Conservation (phyloP, 2,888 invertebrate species). For the Perdita meconis region DNA sequence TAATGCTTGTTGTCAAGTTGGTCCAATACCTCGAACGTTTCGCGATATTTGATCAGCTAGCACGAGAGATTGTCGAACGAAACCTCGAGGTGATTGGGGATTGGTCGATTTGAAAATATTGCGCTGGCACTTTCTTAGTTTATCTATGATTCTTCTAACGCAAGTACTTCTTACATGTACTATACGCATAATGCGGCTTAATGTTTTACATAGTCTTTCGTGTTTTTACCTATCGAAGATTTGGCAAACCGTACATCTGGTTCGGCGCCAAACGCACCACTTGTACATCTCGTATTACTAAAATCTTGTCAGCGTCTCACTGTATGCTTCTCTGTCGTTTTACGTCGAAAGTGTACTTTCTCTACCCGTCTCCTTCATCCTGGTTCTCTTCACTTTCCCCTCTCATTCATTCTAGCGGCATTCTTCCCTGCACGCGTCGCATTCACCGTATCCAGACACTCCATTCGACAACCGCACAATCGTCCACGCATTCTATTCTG, state of each 20-base stretch:
- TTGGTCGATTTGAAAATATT: conserved; percentile 78
- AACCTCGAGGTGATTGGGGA: conserved; percentile 31
- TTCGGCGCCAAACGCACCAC: conserved; percentile 67
- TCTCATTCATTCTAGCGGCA: background rate
- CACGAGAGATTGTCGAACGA: conserved; percentile 1
- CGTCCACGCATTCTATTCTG: background rate
- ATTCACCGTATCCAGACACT: too few relatives aligned
- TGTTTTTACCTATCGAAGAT: conserved; percentile 69
- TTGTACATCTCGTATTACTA: conserved; percentile 63
- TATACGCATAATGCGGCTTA: conserved; percentile 74
- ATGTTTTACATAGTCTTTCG: conserved; percentile 69
- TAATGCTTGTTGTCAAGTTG: background rate
- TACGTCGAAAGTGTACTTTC: conserved; percentile 29
- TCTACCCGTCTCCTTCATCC: conserved; percentile 8
- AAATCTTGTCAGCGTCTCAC: conserved; percentile 48
- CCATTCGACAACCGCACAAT: too few relatives aligned
- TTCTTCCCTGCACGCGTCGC: too few relatives aligned
- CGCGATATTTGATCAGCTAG: background rate
- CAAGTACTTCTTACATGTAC: conserved; percentile 72
- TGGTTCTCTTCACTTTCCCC: background rate
- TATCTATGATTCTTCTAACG: conserved; percentile 75
- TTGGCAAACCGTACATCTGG: conserved; percentile 79
- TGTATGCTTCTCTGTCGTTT: conserved; percentile 43
- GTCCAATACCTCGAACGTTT: background rate
- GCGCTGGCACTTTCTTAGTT: conserved; percentile 73